Evolutionary conservation across 1,140 invertebrate genomes (phyloP), one percentile per base, ranked within the genome.

Genomic region (Triops longicaudatus): DNA sequence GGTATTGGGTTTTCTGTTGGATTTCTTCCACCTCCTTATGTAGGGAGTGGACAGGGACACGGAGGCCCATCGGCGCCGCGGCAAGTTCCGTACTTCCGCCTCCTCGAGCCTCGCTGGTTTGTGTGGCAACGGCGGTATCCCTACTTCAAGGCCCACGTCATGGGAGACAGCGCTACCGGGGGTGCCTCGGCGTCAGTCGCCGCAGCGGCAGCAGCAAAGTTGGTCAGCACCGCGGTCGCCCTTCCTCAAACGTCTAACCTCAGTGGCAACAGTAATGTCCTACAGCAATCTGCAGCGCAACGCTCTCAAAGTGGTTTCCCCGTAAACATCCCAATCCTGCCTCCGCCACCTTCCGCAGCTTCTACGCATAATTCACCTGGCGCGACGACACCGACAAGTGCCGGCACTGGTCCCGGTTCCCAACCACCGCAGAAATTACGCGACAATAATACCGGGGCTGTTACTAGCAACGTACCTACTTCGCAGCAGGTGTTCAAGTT

Each of bases 11-110:
- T 37, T 37, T 63, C 50, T 63, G 14, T 63, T 22, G 50, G 50
- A 63, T 63, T 12, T 63, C n/a, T 63, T 63, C 50, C 50, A 22
- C 50, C 50, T 63, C 50, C 14, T 63, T 63, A 63, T 63, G 50
- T 63, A 63, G 50, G 50, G 50, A 63, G 50, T 63, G 50, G 50
- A 63, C 50, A 63, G 50, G 50, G 50, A 63, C 22, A 63, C 50
- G 50, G 50, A 10, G 43, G 6, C 4, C 43, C 43, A 44, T 17
- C 43, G 43, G 43, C 43, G 43, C 43, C 43, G 2, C 17, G 17
- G 6, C 43, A 44, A 44, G 17, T 63, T n/a, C 50, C 50, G 50
- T 63, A 10, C 17, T 63, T 63, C n/a, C 22, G 50, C 14, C 14
- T 17, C 50, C 50, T 6, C 17, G 50, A 17, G 14, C 14, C 22